phyloP scores from a whole-genome alignment of 2,888 invertebrate genomes.

The Octonoba sinensis region DNA sequence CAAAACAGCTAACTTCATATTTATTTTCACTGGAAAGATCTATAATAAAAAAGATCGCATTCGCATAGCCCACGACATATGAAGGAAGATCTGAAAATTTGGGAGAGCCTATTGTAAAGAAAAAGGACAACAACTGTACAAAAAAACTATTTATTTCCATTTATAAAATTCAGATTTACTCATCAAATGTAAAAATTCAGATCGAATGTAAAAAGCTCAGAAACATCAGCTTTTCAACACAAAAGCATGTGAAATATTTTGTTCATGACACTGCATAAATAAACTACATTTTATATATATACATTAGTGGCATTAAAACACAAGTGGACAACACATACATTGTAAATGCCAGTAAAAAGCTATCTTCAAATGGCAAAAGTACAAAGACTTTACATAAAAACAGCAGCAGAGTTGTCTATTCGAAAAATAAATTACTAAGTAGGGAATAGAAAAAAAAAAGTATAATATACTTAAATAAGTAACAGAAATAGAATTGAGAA shows the following conservation, averaged over 20 bases:
- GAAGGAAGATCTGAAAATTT: too few species aligned
- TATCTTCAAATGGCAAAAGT: not conserved
- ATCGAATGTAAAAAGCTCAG: slow-evolving; percentile 62
- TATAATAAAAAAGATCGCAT: too few species aligned
- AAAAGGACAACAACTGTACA: not conserved
- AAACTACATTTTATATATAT: slow-evolving; percentile 45
- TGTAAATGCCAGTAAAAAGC: not conserved
- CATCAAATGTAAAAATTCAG: slow-evolving; percentile 62
- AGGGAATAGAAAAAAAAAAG: too few species aligned
- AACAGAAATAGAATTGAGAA: too few species aligned
- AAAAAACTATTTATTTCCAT: slow-evolving; percentile 63
- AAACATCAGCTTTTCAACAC: slow-evolving; percentile 57
- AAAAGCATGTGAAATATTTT: slow-evolving; percentile 30
- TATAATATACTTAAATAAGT: too few species aligned
- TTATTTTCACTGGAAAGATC: too few species aligned
- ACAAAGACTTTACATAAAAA: not conserved
- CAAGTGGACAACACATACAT: slow-evolving; percentile 19
- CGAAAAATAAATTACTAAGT: too few species aligned
- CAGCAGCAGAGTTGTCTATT: too few species aligned
- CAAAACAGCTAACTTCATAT: too few species aligned
- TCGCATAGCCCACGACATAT: too few species aligned
- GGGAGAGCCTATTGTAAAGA: too few species aligned
- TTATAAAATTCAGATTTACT: slow-evolving; percentile 59
- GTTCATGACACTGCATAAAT: slow-evolving; percentile 36
- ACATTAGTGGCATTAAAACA: slow-evolving; percentile 37